Evolutionary conservation across 2,888 invertebrate species (phyloP).

Genomic region (Sinohyriopsis cumingii): DNA sequence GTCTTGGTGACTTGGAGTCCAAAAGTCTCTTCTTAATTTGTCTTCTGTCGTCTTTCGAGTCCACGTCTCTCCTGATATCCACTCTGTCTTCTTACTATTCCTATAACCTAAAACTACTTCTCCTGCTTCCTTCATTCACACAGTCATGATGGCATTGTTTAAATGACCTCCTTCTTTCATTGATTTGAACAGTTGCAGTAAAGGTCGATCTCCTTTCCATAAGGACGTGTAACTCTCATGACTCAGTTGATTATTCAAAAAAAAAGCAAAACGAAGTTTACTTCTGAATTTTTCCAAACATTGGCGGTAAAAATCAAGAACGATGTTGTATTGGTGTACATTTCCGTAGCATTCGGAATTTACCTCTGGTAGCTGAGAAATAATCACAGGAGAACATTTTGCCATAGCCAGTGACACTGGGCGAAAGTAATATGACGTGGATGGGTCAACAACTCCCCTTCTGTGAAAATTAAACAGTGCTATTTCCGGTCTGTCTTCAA

Average conservation of each 20-base stretch:
- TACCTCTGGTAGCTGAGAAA: no score
- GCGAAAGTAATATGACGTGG: slow-evolving; percentile 88
- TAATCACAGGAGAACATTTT: slow-evolving; percentile 34
- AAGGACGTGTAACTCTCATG: slow-evolving; percentile 89
- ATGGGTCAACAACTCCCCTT: slow-evolving; percentile 80
- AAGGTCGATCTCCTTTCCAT: slow-evolving; percentile 80
- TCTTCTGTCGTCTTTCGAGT: no score
- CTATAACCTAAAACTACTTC: no score
- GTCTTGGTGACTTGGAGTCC: no score
- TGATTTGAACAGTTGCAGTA: slow-evolving; percentile 76
- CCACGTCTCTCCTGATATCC: no score
- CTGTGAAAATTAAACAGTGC: slow-evolving; percentile 86
- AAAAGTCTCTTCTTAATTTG: no score
- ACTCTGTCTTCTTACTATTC: no score
- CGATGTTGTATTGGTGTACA: slow-evolving; percentile 81
- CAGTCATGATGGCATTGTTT: slow-evolving; percentile 51
- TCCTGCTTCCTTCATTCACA: no score
- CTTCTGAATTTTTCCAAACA: slow-evolving; percentile 77
- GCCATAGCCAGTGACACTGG: slow-evolving; percentile 79
- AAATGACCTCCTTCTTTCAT: slow-evolving; percentile 61
- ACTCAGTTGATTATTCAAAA: slow-evolving; percentile 87
- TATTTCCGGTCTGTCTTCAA: slow-evolving; percentile 85
- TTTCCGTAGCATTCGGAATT: slow-evolving; percentile 79
- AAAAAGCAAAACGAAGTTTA: slow-evolving; percentile 83
- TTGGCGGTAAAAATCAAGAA: slow-evolving; percentile 71